Percentiles rank a stretch among this genome's conserved stretches.
phyloP scores from a whole-genome alignment of 2,888 invertebrate genomes.

The Eupithecia centaureata region DNA sequence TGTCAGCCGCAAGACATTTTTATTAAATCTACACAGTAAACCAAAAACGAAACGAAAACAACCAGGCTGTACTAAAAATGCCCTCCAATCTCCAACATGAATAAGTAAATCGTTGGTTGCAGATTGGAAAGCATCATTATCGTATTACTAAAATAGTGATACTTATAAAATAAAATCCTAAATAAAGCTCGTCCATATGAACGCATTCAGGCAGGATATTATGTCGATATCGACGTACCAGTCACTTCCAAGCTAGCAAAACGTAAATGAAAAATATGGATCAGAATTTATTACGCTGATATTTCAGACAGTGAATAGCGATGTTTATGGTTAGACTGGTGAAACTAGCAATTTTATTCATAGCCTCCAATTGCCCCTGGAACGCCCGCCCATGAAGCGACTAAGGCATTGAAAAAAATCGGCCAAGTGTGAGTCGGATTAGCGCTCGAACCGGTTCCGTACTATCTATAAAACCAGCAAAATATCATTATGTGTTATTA shows the following conservation, averaged over 20 bases:
- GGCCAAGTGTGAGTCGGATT: too few species aligned
- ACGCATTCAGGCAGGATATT: too few species aligned
- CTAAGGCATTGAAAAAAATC: slow-evolving; percentile 36
- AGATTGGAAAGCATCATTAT: neutral
- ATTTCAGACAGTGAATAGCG: slow-evolving; percentile 47
- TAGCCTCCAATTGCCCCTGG: slow-evolving; percentile 53
- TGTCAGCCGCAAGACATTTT: neutral
- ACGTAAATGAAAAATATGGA: slow-evolving; percentile 9
- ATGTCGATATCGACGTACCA: too few species aligned
- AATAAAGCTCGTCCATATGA: neutral
- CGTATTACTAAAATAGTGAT: neutral
- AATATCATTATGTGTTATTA: too few species aligned
- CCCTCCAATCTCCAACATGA: too few species aligned
- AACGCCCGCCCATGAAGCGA: slow-evolving; percentile 55
- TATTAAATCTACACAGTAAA: too few species aligned
- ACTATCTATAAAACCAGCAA: too few species aligned
- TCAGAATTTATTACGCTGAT: slow-evolving; percentile 41
- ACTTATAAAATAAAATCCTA: slow-evolving; percentile 2
- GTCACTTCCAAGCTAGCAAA: slow-evolving; percentile 7
- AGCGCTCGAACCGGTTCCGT: too few species aligned
- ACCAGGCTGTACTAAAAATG: neutral
- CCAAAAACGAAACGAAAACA: neutral
- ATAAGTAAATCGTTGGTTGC: neutral
- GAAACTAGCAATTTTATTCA: slow-evolving; percentile 62
- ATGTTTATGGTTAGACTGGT: slow-evolving; percentile 54